Conservation (phyloP, 2,113 vertebrate genomes). For the Paracanthobrama guichenoti region DNA sequence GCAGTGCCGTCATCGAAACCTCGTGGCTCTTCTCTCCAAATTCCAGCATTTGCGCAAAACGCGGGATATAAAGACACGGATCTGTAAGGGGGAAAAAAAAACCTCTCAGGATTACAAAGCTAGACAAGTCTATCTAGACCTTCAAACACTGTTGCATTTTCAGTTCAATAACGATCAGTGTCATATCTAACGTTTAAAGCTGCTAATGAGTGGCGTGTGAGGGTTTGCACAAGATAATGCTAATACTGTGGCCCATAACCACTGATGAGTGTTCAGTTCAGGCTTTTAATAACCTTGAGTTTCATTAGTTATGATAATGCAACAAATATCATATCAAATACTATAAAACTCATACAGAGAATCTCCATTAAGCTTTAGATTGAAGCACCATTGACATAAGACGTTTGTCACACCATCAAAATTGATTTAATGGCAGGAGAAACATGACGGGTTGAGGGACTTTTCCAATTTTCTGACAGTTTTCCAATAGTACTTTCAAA, state of each 20-base stretch:
- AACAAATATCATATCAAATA: background rate
- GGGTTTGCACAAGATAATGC: background rate
- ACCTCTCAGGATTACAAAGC: background rate
- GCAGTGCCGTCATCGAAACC: conserved; percentile 94
- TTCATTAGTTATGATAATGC: background rate
- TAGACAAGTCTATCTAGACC: background rate
- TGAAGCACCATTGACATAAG: background rate
- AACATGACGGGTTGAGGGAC: background rate
- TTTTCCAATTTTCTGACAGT: background rate
- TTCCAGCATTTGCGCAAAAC: conserved; percentile 95
- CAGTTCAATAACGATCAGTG: background rate
- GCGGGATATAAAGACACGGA: conserved; percentile 94
- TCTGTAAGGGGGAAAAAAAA: conserved; percentile 71
- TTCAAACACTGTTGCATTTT: background rate
- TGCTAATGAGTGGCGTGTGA: background rate
- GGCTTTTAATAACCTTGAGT: background rate
- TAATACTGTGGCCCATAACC: background rate
- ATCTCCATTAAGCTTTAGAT: background rate
- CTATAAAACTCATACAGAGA: background rate
- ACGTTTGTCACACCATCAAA: background rate
- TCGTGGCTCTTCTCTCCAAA: conserved; percentile 97
- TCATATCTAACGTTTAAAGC: background rate
- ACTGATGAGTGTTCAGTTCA: background rate
- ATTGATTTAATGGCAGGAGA: background rate
- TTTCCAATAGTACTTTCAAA: background rate